These are phyloP conservation scores for Coenonympha arcania DNA, from an alignment of 2,888 invertebrate species.

Conservation along the genomic window DNA sequence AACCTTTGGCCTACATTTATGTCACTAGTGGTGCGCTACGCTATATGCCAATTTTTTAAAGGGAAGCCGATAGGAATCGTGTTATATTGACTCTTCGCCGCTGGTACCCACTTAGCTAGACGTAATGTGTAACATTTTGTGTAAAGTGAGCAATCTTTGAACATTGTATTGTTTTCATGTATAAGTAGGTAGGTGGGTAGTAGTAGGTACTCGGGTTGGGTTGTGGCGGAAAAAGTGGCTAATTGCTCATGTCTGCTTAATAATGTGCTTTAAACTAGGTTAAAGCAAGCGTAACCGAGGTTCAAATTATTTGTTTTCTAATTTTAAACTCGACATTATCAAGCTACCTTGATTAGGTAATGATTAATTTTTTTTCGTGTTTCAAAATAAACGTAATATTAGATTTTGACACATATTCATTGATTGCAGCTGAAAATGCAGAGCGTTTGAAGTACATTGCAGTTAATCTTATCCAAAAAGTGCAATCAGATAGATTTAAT, in stretches of 20 bases:
- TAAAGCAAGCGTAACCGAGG: background rate
- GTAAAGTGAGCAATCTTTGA: background rate
- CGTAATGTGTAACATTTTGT: background rate
- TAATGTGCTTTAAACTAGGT: slow-evolving; percentile 1
- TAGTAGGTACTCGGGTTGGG: background rate
- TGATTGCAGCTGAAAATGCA: too few relatives aligned
- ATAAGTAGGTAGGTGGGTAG: background rate
- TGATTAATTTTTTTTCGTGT: background rate
- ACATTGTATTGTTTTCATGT: too few relatives aligned
- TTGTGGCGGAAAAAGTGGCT: slow-evolving; percentile 13
- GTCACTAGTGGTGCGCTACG: too few relatives aligned
- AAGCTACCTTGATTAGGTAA: background rate
- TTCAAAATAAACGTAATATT: background rate
- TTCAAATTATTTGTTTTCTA: background rate
- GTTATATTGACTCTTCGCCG: background rate
- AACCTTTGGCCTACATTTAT: too few relatives aligned
- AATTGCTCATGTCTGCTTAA: background rate
- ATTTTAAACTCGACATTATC: background rate
- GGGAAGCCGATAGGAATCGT: background rate
- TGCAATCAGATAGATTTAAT: too few relatives aligned
- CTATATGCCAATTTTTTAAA: too few relatives aligned
- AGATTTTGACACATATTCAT: too few relatives aligned
- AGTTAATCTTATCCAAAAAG: too few relatives aligned
- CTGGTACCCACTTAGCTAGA: background rate
- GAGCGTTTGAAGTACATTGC: too few relatives aligned